Base-by-base conservation (phyloP, 2,888 invertebrate genomes). In the Blera fallax region DNA sequence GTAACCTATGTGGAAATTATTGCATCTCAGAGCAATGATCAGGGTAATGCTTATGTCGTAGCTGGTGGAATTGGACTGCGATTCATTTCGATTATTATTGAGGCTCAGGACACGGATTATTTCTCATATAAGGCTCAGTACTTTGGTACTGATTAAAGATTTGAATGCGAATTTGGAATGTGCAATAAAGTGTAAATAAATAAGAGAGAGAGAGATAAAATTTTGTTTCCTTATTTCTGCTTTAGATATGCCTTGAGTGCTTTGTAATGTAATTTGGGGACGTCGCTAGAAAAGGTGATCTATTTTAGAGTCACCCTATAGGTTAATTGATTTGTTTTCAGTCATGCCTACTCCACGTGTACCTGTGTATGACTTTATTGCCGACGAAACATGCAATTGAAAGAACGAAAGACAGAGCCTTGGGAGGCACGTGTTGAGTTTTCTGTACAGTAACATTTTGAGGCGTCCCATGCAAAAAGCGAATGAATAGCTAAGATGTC, bases 11-110 rank as follows among this genome's bases (percentile, higher is more conserved):
- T 92, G 14, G 89, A 91, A 77, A 84, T 92, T 21, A 27, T 88
- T 6, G 89, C 90, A 81, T 81, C 89, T 0, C 91, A 92, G 88
- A 89, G 89, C 11, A 89, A 87, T 29, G 88, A 50, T 16, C 87
- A 88, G 2, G 92, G 92, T 45, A 90, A 89, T 74, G 92, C 91
- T n/a, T 92, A 89, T 80, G 89, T 92, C 2, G 89, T 90, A 1
- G 89, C 89, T 16, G 92, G 92, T 24, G 91, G 92, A 79, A 90
- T 92, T 87, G 91, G 91, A 1, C 90, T 91, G 72, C 89, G 91
- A 27, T 89, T 88, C 67, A 91, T 92, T 21, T 89, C 89, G 3
- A 89, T 92, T 77, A 87, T 90, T 34, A 73, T 92, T 56, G 92
- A 92, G 85, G 91, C 91, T 14, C 87, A 87, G 45, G 87, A 89